Conservation (phyloP, 2,113 vertebrate genomes). For the Ctenomys sociabilis region DNA sequence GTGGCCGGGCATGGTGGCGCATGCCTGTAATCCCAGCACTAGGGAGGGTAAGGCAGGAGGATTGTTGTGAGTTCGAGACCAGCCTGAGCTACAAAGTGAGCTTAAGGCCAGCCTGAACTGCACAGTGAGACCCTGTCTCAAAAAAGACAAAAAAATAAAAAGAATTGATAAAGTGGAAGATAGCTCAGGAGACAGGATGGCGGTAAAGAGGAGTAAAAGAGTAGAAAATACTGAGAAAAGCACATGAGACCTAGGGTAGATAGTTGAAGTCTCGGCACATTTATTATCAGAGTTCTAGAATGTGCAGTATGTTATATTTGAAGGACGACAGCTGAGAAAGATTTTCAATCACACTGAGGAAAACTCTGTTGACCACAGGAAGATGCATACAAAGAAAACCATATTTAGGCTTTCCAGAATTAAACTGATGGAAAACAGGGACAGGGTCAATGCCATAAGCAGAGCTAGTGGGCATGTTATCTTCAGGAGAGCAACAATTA, state of each 20-base stretch:
- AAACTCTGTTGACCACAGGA: neutral
- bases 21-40: too few relatives aligned
- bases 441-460: neutral
- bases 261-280: neutral
- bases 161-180: constrained; percentile 38
- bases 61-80: too few relatives aligned
- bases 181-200: constrained; percentile 42
- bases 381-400: neutral
- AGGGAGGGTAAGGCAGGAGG: too few relatives aligned
- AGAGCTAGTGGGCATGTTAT: neutral
- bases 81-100: too few relatives aligned
- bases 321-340: neutral
- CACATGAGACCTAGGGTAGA: neutral
- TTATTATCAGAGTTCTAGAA: neutral
- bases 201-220: neutral
- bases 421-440: neutral
- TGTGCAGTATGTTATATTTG: constrained; percentile 19
- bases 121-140: too few relatives aligned
- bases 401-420: neutral
- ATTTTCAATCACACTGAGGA: neutral
- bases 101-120: too few relatives aligned
- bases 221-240: neutral
- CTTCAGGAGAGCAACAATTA: neutral
- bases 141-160: too few relatives aligned
- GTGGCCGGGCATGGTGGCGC: too few relatives aligned